A percentile compares a stretch with the other conserved stretches of the same genome.
Conservation (phyloP, 2,888 invertebrate species). For the Sesamia inferens region DNA sequence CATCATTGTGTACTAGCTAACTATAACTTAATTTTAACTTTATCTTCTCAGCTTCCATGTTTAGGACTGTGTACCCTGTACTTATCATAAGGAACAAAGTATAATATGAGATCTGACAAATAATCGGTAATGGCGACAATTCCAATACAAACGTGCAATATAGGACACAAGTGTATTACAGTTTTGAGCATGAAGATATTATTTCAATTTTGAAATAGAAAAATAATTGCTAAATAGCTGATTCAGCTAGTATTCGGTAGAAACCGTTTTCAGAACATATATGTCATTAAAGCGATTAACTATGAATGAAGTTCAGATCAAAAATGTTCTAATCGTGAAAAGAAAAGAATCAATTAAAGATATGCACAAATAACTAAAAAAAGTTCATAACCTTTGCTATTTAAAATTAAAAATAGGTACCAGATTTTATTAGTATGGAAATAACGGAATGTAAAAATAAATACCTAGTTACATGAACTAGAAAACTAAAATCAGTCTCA, state of each 20-base stretch:
- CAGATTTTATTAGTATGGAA: no score
- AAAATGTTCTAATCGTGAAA: neutral
- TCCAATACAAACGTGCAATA: conserved; percentile 1
- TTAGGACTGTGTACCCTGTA: conserved; percentile 71
- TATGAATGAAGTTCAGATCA: conserved; percentile 7
- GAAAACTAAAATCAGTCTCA: conserved; percentile 75
- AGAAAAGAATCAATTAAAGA: neutral
- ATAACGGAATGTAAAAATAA: no score
- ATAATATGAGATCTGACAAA: conserved; percentile 25
- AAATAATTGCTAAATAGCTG: neutral
- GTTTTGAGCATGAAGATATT: conserved; percentile 10
- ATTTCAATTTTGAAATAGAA: neutral
- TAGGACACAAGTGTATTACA: neutral
- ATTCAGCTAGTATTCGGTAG: neutral
- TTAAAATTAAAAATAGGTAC: no score
- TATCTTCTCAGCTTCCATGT: conserved; percentile 25
- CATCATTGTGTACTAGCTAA: conserved; percentile 33
- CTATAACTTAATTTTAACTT: conserved; percentile 28
- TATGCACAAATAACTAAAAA: neutral
- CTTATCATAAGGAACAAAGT: conserved; percentile 57
- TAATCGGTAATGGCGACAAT: conserved; percentile 2
- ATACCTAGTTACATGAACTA: conserved; percentile 53
- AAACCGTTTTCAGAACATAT: neutral
- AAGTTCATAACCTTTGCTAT: neutral
- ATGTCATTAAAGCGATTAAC: neutral